Conservation (phyloP, 2,797 vertebrate genomes). For the Rhinichthys osculus region DNA sequence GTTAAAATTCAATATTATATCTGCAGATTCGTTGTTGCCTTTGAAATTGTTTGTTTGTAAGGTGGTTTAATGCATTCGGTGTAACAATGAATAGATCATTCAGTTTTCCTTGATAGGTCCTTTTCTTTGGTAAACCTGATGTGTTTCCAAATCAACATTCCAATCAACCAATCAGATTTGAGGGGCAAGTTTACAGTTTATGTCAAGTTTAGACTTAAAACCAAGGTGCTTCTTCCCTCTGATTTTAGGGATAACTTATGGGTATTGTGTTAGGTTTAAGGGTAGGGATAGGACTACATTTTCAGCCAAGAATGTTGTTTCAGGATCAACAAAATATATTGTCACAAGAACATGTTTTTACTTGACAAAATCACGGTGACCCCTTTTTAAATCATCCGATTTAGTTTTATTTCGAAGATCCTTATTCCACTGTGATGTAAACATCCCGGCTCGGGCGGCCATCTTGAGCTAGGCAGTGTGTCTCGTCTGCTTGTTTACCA, state of each 20-base stretch:
- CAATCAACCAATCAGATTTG: not conserved
- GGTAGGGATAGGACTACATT: not conserved
- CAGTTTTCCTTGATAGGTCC: not conserved
- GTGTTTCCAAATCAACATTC: too few species aligned
- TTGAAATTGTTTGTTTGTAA: not conserved
- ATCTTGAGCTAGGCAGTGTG: conserved; percentile 17
- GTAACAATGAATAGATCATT: not conserved
- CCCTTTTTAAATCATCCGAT: not conserved
- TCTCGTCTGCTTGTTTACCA: conserved; percentile 70
- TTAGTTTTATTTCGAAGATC: not conserved
- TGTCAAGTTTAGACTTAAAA: not conserved
- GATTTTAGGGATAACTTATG: not conserved
- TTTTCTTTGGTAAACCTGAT: not conserved
- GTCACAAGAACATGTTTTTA: not conserved
- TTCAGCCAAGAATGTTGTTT: not conserved
- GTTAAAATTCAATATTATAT: not conserved
- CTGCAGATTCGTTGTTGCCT: not conserved
- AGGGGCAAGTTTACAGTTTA: not conserved
- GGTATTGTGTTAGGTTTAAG: not conserved
- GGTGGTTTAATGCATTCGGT: not conserved
- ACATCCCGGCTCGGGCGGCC: conserved; percentile 18
- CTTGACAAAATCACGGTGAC: not conserved
- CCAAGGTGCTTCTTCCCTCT: not conserved
- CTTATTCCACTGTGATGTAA: not conserved
- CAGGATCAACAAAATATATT: not conserved